Percentiles rank a stretch among this genome's conserved stretches.
phyloP scores from a whole-genome alignment of 1,140 invertebrate genomes.

The Pentalonia nigronervosa region DNA sequence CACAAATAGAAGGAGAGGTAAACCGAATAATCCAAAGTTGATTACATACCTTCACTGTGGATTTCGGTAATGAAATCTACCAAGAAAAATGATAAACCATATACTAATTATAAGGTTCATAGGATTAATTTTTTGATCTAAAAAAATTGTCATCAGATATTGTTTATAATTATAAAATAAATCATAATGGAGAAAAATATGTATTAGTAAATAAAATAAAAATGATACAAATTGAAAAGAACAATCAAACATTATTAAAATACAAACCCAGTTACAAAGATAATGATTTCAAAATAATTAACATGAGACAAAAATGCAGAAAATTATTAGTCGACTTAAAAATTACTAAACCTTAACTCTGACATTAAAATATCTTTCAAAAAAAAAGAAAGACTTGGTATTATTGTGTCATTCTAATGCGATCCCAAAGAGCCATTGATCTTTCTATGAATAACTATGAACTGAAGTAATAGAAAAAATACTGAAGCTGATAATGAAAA shows the following conservation, averaged over 20 bases:
- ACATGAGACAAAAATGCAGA: too few species aligned
- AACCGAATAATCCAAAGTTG: background rate
- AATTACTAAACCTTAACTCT: too few species aligned
- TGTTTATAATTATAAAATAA: background rate
- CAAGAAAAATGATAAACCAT: background rate
- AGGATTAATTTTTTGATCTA: background rate
- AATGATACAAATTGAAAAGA: background rate
- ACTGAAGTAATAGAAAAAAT: too few species aligned
- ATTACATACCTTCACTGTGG: background rate
- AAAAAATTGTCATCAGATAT: conserved; percentile 1
- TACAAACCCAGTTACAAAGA: background rate
- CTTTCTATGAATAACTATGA: too few species aligned
- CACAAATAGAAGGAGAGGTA: background rate
- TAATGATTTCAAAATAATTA: too few species aligned
- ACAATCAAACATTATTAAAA: background rate
- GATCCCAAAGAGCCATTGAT: too few species aligned
- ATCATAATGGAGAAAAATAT: background rate
- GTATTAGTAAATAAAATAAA: conserved; percentile 16
- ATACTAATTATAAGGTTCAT: background rate
- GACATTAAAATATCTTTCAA: too few species aligned
- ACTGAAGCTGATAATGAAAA: too few species aligned
- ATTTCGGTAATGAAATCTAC: background rate
- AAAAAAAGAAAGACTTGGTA: too few species aligned
- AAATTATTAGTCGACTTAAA: too few species aligned
- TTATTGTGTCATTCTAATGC: too few species aligned